Conservation (phyloP, 2,113 vertebrate species). For the Pseudopodoces humilis region DNA sequence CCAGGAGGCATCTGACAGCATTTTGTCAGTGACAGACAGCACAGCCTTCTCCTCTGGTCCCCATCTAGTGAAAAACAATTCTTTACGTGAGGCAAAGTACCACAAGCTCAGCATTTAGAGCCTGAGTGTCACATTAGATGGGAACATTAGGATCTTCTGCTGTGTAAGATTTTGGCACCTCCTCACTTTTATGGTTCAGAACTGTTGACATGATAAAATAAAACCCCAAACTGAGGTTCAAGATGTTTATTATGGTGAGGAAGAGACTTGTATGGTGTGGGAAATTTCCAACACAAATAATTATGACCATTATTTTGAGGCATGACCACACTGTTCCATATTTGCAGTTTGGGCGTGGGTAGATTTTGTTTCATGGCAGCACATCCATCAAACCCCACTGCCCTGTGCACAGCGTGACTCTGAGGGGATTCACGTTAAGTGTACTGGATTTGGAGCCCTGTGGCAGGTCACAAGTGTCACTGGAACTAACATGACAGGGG, state of each 20-base stretch:
- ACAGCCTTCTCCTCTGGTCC: not conserved
- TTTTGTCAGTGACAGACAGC: not conserved
- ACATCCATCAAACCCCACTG: not conserved
- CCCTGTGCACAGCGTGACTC: not conserved
- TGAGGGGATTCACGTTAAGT: not conserved
- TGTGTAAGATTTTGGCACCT: not conserved
- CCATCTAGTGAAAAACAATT: not conserved
- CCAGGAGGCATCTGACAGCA: not conserved
- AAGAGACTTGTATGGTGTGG: not conserved
- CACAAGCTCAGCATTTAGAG: not conserved
- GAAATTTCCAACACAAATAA: constrained; percentile 12
- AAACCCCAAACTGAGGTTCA: not conserved
- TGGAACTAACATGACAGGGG: not conserved
- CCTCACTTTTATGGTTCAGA: not conserved
- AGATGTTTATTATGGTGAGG: not conserved
- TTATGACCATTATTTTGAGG: not conserved
- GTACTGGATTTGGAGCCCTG: not conserved
- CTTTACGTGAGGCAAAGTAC: not conserved
- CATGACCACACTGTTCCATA: not conserved
- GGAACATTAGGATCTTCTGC: constrained; percentile 1
- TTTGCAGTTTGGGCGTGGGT: not conserved
- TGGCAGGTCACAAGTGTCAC: not conserved
- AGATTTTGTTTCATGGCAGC: not conserved
- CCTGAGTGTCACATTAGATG: not conserved
- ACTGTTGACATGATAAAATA: constrained; percentile 37